A percentile compares a stretch with the other conserved stretches of the same genome.
phyloP scores from a whole-genome alignment of 2,113 vertebrate species.

The Hyperopisus bebe region DNA sequence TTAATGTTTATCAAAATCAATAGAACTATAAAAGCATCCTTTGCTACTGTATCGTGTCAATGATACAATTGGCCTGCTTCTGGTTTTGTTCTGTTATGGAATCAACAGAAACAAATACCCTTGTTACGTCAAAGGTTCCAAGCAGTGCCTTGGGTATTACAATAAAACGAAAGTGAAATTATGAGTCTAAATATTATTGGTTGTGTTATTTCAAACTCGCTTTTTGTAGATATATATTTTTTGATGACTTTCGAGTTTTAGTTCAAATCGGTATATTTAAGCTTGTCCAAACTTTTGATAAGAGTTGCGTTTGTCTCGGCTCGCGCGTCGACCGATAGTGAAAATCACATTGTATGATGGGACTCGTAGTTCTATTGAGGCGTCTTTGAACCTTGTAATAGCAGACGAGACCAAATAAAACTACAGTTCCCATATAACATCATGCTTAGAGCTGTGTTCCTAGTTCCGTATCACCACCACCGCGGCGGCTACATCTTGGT shows the following conservation, averaged over 20 bases:
- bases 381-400: not conserved
- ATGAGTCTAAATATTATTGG: not conserved
- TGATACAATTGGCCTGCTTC: not conserved
- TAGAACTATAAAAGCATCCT: not conserved
- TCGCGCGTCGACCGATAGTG: not conserved
- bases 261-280: not conserved
- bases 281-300: not conserved
- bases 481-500: not conserved
- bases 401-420: not conserved
- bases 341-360: not conserved
- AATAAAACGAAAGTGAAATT: not conserved
- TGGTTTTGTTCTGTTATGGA: not conserved
- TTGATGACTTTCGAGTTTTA: not conserved
- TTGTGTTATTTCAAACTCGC: not conserved
- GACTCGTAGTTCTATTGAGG: not conserved
- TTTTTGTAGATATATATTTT: not conserved
- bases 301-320: not conserved
- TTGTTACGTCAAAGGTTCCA: not conserved
- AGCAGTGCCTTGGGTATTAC: not conserved
- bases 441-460: not conserved
- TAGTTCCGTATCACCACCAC: not conserved
- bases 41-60: not conserved
- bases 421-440: not conserved
- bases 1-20: not conserved
- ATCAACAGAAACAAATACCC: not conserved